Conservation (phyloP, 2,113 vertebrate genomes). For the Arizona elegans region DNA sequence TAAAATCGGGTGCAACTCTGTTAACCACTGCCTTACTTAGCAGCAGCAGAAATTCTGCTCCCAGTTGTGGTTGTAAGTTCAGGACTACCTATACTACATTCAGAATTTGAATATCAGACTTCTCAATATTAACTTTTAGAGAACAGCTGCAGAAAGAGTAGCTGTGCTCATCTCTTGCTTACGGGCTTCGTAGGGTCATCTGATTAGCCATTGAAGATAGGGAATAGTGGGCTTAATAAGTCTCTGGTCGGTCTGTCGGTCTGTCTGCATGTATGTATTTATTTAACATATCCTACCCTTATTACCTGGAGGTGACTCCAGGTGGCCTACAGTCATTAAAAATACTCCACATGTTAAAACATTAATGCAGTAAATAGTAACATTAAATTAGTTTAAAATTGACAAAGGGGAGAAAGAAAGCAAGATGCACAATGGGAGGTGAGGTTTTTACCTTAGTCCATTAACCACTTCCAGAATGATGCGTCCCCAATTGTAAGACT, state of each 20-base stretch:
- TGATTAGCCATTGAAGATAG: neutral
- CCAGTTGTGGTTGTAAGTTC: neutral
- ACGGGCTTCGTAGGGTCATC: neutral
- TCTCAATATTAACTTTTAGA: neutral
- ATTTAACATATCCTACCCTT: neutral
- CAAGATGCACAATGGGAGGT: neutral
- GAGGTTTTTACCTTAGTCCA: neutral
- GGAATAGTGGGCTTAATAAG: neutral
- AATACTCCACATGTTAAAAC: neutral
- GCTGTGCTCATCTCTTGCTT: neutral
- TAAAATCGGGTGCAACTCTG: neutral
- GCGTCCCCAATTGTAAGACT: neutral
- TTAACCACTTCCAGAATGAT: neutral
- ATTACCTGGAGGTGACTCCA: neutral
- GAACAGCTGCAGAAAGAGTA: neutral
- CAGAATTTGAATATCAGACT: neutral
- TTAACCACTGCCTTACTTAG: neutral
- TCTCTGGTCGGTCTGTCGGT: neutral
- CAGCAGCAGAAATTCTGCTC: neutral
- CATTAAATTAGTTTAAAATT: neutral
- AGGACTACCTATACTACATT: neutral
- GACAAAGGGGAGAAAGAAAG: neutral
- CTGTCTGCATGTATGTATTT: neutral
- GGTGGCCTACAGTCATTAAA: neutral
- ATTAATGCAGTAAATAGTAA: neutral